Percentiles rank a stretch among this genome's conserved stretches.
phyloP scores from a whole-genome alignment of 2,113 vertebrate genomes.

The Peromyscus californicus region DNA sequence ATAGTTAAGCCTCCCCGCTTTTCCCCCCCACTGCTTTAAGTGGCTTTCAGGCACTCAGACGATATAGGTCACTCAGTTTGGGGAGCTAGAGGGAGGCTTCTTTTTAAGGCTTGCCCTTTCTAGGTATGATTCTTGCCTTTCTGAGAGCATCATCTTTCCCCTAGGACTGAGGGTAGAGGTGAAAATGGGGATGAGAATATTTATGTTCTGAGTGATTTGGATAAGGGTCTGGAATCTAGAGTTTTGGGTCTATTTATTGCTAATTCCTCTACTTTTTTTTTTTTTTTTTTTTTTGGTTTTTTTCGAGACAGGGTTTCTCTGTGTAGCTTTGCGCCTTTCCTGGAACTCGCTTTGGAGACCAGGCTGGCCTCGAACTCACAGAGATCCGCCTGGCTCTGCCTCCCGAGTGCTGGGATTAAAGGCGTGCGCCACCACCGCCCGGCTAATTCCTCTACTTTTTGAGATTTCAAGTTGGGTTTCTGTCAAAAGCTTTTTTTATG shows the following conservation, averaged over 20 bases:
- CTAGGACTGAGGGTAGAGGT: background rate
- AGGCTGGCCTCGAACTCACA: too few species aligned
- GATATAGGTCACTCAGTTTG: background rate
- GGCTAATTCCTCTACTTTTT: background rate
- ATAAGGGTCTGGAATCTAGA: slow-evolving; percentile 12
- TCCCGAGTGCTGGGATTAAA: too few species aligned
- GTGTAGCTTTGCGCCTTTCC: too few species aligned
- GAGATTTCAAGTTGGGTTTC: background rate
- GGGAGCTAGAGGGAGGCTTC: background rate
- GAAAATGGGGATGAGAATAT: background rate
- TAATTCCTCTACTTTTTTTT: background rate
- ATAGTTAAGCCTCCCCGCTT: background rate
- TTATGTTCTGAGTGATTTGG: slow-evolving; percentile 1
- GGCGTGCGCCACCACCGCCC: too few species aligned
- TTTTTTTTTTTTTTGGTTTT: too few species aligned
- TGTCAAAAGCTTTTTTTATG: background rate
- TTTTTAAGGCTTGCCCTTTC: slow-evolving; percentile 47
- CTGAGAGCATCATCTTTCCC: background rate
- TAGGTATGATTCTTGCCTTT: background rate
- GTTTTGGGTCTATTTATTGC: slow-evolving; percentile 47
- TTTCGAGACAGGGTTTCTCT: too few species aligned
- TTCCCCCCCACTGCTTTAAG: background rate
- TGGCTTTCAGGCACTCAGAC: background rate
- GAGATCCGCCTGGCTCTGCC: too few species aligned
- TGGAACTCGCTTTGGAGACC: too few species aligned